Evolutionary conservation across 2,888 invertebrate genomes (phyloP).

Genomic region (Rutpela maculata): DNA sequence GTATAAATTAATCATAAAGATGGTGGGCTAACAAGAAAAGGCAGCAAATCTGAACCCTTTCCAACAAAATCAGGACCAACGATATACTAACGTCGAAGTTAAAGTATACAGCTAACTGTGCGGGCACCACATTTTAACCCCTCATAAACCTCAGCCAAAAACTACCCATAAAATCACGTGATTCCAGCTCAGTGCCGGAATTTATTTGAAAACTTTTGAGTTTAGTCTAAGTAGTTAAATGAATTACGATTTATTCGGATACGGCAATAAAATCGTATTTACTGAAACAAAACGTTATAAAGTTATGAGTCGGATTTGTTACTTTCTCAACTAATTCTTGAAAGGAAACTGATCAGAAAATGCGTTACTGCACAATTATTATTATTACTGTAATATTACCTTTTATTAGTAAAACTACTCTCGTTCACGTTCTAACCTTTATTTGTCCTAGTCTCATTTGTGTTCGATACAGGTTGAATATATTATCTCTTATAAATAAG

Average conservation of each 20-base stretch:
- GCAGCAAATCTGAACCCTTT: background rate
- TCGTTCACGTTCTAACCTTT: too few relatives aligned
- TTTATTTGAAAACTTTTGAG: slow-evolving; percentile 30
- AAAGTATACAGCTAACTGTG: slow-evolving; percentile 34
- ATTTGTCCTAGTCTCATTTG: too few relatives aligned
- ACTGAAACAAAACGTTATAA: background rate
- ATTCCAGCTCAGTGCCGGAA: slow-evolving; percentile 1
- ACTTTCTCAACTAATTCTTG: background rate
- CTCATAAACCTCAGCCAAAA: slow-evolving; percentile 48
- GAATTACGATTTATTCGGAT: background rate
- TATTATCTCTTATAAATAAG: too few relatives aligned
- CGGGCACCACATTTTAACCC: slow-evolving; percentile 43
- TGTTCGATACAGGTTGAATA: too few relatives aligned
- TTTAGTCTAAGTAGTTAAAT: slow-evolving; percentile 18
- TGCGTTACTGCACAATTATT: too few relatives aligned
- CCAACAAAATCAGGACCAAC: background rate
- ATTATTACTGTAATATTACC: too few relatives aligned
- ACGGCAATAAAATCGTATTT: background rate
- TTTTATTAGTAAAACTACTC: too few relatives aligned
- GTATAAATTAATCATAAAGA: too few relatives aligned
- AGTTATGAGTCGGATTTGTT: background rate
- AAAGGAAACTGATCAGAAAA: too few relatives aligned
- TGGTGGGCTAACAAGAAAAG: background rate
- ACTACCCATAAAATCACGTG: slow-evolving; percentile 35
- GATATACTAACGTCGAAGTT: slow-evolving; percentile 12